Percentiles rank a stretch among this genome's conserved stretches.
phyloP scores from a whole-genome alignment of 1,140 invertebrate species.

The Drosophila insularis region DNA sequence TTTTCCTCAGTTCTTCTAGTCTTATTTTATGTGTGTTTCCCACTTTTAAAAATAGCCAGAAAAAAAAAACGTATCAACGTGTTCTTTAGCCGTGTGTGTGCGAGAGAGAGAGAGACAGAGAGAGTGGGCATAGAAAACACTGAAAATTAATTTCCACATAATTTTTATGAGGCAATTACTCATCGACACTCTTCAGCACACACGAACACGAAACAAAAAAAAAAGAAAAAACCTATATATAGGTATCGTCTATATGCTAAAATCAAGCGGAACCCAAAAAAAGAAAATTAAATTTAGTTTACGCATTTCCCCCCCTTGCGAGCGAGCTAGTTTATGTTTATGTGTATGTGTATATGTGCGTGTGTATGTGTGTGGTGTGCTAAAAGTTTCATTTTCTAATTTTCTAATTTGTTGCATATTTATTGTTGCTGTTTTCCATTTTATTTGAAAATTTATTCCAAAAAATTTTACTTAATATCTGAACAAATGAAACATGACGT shows the following conservation, averaged over 20 bases:
- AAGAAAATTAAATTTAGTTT: constrained; percentile 16
- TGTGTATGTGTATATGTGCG: constrained; percentile 3
- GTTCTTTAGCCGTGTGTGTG: constrained; percentile 11
- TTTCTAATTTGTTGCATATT: constrained; percentile 7
- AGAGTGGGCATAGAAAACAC: constrained; percentile 39
- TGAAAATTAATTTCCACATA: constrained; percentile 79
- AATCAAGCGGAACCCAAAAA: constrained; percentile 14
- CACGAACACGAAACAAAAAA: constrained; percentile 22
- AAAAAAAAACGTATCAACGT: constrained; percentile 5
- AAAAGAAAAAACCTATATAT: constrained; percentile 12
- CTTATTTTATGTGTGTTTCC: constrained; percentile 25
- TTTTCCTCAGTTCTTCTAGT: constrained; percentile 11
- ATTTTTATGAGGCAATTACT: constrained; percentile 81
- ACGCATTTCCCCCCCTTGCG: background rate
- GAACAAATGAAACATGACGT: constrained; percentile 59
- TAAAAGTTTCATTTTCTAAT: constrained; percentile 24
- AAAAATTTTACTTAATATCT: constrained; percentile 15
- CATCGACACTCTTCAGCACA: constrained; percentile 60
- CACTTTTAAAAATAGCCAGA: constrained; percentile 51
- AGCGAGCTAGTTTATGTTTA: too few species aligned
- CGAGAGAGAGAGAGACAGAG: background rate
- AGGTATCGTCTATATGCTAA: constrained; percentile 27
- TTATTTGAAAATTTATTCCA: background rate
- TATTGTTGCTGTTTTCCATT: background rate
- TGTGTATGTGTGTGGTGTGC: constrained; percentile 14